Evolutionary conservation across 2,113 vertebrate species (phyloP).

Genomic region (Rhabdomys dilectus): DNA sequence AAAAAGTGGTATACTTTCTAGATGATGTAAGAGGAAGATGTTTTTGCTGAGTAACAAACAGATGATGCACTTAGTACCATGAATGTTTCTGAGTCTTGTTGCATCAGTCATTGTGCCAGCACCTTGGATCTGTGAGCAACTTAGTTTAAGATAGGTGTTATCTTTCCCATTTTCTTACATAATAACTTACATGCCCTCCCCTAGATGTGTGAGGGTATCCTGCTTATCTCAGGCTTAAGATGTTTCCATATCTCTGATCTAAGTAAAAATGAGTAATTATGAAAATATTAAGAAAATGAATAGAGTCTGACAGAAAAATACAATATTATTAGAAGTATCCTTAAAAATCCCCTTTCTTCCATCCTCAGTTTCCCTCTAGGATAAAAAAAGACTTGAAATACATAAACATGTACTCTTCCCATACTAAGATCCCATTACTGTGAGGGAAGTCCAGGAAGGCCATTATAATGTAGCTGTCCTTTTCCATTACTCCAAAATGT

Average conservation of each 20-base stretch:
- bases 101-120: not conserved
- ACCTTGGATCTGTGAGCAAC: not conserved
- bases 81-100: not conserved
- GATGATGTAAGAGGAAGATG: not conserved
- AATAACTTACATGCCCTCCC: not conserved
- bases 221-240: not conserved
- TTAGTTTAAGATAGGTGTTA: not conserved
- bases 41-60: not conserved
- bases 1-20: not conserved
- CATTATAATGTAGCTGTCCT: conserved; percentile 64
- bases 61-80: not conserved
- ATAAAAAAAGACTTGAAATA: conserved; percentile 22
- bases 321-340: not conserved
- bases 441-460: conserved; percentile 35
- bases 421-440: conserved; percentile 44
- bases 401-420: not conserved
- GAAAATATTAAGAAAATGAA: not conserved
- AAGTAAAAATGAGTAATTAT: not conserved
- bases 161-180: not conserved
- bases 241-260: not conserved
- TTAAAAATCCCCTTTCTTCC: not conserved
- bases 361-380: not conserved
- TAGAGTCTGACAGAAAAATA: not conserved
- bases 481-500: conserved; percentile 80
- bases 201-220: not conserved